Percentiles rank a stretch among this genome's conserved stretches.
Conservation (phyloP, 92 coral and sea anemone species). For the Diadumene lineata region DNA sequence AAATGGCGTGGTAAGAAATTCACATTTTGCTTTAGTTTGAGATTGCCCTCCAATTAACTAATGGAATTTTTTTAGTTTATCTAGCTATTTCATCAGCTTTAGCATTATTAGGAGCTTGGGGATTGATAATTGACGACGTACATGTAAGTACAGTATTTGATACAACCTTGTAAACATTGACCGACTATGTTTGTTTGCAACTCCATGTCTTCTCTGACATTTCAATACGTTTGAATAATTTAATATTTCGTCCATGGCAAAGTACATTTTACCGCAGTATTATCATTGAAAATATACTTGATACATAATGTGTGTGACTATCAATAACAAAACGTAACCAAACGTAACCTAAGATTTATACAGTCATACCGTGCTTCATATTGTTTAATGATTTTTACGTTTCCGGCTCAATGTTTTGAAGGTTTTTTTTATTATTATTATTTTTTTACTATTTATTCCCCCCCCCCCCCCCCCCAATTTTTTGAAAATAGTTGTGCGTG, state of each 20-base stretch:
- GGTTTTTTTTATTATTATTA: too few relatives aligned
- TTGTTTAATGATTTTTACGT: too few relatives aligned
- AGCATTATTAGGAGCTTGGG: conserved; percentile 84
- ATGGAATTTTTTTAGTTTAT: conserved; percentile 45
- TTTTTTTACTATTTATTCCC: too few relatives aligned
- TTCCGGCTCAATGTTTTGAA: too few relatives aligned
- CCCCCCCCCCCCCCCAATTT: too few relatives aligned
- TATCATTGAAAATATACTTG: background rate
- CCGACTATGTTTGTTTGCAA: background rate
- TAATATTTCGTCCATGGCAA: background rate
- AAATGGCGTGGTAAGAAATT: conserved; percentile 72
- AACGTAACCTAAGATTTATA: too few relatives aligned
- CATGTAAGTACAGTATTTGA: conserved; percentile 52
- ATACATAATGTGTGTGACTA: too few relatives aligned
- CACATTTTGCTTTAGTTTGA: background rate
- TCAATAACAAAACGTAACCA: too few relatives aligned
- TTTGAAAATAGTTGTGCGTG: too few relatives aligned
- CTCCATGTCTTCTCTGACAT: background rate
- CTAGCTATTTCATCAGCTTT: conserved; percentile 68
- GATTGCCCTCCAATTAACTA: too few relatives aligned
- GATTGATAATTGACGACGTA: conserved; percentile 79
- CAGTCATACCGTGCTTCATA: too few relatives aligned
- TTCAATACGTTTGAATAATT: background rate
- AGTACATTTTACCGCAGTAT: background rate
- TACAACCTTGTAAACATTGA: background rate